Evolutionary conservation across 2,888 invertebrate genomes (phyloP).

Genomic region (Diplazon laetatorius): DNA sequence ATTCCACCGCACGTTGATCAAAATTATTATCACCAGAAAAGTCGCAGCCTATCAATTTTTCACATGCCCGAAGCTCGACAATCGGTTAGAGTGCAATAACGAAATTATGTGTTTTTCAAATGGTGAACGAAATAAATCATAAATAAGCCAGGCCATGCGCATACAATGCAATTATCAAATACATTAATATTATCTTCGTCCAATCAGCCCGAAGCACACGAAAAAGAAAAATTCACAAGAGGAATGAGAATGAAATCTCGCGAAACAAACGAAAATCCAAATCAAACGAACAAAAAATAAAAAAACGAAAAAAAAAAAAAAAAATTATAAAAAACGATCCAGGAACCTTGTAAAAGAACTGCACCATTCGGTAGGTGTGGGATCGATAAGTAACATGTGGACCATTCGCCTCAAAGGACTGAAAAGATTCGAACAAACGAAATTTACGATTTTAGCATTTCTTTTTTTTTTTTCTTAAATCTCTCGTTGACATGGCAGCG

Average conservation of each 20-base stretch:
- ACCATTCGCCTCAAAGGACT: conserved; percentile 87
- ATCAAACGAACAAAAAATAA: conserved; percentile 8
- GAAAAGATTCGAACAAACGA: conserved; percentile 83
- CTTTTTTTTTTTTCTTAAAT: neutral
- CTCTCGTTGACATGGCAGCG: neutral
- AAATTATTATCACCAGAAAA: too few relatives aligned
- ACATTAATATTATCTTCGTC: conserved; percentile 19
- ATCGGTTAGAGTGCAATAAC: too few relatives aligned
- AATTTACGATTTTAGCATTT: conserved; percentile 50
- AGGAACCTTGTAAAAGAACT: conserved; percentile 85
- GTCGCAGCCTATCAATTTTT: too few relatives aligned
- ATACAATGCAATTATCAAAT: conserved; percentile 35
- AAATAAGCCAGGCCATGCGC: conserved; percentile 47
- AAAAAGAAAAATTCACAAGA: conserved; percentile 13
- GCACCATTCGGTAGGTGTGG: conserved; percentile 85
- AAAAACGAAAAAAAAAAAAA: conserved; percentile 36
- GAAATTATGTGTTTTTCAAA: too few relatives aligned
- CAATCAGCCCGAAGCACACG: conserved; percentile 17
- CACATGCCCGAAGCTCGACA: too few relatives aligned
- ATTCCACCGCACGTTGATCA: too few relatives aligned
- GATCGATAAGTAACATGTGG: conserved; percentile 86
- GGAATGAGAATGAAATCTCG: conserved; percentile 3
- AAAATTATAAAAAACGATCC: conserved; percentile 62
- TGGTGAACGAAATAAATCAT: neutral
- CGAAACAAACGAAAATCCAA: conserved; percentile 9